Conservation (phyloP, 2,797 vertebrate genomes). For the Parauchenoglanis punctatus region DNA sequence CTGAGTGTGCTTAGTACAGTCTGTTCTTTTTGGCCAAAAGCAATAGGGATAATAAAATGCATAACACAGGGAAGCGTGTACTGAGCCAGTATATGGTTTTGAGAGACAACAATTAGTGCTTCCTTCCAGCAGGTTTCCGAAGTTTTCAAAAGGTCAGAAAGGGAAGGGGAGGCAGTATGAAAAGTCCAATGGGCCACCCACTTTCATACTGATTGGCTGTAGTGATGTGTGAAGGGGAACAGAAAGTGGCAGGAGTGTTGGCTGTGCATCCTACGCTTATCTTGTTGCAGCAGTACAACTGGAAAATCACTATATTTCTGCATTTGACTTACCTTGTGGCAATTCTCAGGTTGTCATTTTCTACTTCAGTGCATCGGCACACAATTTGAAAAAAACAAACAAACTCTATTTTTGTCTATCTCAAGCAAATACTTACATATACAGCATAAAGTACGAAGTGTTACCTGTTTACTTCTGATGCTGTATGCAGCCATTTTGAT, state of each 20-base stretch:
- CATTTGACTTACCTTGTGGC: neutral
- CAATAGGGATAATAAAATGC: constrained; percentile 13
- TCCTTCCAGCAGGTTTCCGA: neutral
- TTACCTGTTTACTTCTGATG: neutral
- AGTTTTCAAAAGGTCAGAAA: constrained; percentile 10
- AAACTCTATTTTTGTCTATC: neutral
- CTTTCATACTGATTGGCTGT: neutral
- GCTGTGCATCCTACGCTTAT: neutral
- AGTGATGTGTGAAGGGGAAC: neutral
- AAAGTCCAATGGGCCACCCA: constrained; percentile 11
- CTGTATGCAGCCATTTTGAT: neutral
- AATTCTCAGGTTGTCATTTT: neutral
- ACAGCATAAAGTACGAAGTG: no score
- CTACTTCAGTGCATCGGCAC: neutral
- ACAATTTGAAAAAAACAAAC: neutral
- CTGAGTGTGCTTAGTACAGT: neutral
- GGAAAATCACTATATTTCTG: no score
- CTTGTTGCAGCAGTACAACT: neutral
- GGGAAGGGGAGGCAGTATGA: neutral
- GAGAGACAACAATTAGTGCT: constrained; percentile 2
- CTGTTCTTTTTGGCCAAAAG: constrained; percentile 18
- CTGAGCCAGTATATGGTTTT: neutral
- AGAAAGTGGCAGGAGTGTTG: neutral
- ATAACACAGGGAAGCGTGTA: neutral
- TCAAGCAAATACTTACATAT: neutral